A percentile compares a stretch with the other conserved stretches of the same genome.
Conservation (phyloP, 2,113 vertebrate genomes). For the Laterallus jamaicensis region DNA sequence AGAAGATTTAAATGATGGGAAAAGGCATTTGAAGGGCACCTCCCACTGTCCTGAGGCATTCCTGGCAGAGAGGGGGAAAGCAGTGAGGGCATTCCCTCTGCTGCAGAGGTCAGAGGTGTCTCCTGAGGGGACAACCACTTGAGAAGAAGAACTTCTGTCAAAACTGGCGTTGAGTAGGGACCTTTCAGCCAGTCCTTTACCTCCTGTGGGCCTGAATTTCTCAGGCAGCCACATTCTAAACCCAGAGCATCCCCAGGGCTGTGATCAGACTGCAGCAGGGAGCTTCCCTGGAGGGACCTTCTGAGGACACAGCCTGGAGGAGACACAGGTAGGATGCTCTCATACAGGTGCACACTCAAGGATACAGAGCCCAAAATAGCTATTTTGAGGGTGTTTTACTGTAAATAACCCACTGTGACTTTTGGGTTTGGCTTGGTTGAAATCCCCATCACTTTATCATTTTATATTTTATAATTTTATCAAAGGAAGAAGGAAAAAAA, state of each 20-base stretch:
- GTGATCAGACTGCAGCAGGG: not conserved
- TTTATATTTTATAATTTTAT: constrained; percentile 72
- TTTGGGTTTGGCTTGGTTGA: not conserved
- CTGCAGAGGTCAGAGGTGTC: not conserved
- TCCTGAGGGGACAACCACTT: not conserved
- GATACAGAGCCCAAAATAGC: not conserved
- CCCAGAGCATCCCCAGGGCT: not conserved
- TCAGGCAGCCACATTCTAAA: not conserved
- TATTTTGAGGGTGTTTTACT: constrained; percentile 39
- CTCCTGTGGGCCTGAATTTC: not conserved
- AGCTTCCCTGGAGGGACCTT: not conserved
- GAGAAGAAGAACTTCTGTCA: not conserved
- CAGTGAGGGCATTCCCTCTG: not conserved
- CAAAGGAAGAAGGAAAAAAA: not conserved
- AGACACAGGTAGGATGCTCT: not conserved
- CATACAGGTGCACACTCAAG: not conserved
- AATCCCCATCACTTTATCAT: constrained; percentile 41
- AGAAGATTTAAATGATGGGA: not conserved
- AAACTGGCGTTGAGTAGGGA: not conserved
- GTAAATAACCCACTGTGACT: constrained; percentile 63
- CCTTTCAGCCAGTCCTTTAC: not conserved
- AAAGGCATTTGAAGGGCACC: not conserved
- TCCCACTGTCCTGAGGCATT: rapidly evolving
- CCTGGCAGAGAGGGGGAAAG: not conserved
- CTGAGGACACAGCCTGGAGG: not conserved